A percentile compares a stretch with the other conserved stretches of the same genome.
phyloP scores from a whole-genome alignment of 2,888 invertebrate genomes.

The Cybosia mesomella region DNA sequence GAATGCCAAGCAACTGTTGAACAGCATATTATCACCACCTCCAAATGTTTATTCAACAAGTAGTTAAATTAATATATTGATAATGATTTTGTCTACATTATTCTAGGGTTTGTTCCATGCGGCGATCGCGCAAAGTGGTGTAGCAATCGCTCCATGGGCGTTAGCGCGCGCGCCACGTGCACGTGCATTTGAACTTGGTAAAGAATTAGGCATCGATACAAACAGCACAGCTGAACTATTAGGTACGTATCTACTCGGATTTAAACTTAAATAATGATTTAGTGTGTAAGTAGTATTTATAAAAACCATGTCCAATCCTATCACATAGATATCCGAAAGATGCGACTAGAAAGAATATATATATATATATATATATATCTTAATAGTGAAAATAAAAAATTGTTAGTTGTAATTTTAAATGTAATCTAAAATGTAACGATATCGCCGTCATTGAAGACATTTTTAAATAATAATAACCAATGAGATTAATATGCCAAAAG shows the following conservation, averaged over 20 bases:
- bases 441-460: no score
- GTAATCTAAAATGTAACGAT: no score
- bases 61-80: not conserved
- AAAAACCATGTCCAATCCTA: not conserved
- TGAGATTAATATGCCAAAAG: no score
- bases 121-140: constrained; percentile 88
- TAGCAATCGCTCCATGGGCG: constrained; percentile 88
- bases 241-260: constrained; percentile 59
- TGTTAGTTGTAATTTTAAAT: not conserved
- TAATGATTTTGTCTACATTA: not conserved
- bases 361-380: no score
- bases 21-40: not conserved
- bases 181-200: constrained; percentile 86
- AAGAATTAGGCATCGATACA: constrained; percentile 87
- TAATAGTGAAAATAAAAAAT: not conserved
- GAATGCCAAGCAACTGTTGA: not conserved
- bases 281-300: no score
- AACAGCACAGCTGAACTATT: constrained; percentile 86
- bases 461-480: no score
- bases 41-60: no score
- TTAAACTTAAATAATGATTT: not conserved
- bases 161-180: constrained; percentile 81
- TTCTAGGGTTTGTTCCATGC: constrained; percentile 87
- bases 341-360: not conserved
- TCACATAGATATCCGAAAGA: not conserved